phyloP scores from a whole-genome alignment of 2,888 invertebrate species.

The Limnephilus marmoratus region DNA sequence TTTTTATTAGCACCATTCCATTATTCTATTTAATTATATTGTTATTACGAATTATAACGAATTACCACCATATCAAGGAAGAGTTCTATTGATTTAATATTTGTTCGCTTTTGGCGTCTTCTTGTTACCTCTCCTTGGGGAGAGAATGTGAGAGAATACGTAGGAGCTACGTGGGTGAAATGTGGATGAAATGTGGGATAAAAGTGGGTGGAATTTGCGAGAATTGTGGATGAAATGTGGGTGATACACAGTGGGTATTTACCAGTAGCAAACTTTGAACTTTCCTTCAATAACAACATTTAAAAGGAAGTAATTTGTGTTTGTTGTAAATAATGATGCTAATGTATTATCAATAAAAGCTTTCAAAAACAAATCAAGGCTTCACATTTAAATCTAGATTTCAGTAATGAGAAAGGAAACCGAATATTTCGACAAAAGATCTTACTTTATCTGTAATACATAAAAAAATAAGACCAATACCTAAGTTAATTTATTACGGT shows the following conservation, averaged over 20 bases:
- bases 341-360: no score
- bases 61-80: neutral
- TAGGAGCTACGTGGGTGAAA: neutral
- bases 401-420: no score
- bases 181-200: neutral
- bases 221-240: neutral
- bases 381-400: no score
- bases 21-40: neutral
- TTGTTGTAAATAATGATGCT: neutral
- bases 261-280: neutral
- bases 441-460: no score
- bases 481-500: no score
- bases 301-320: neutral
- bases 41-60: neutral
- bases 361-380: no score
- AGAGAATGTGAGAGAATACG: neutral
- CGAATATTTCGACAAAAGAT: no score
- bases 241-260: neutral
- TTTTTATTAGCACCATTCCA: neutral
- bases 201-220: neutral
- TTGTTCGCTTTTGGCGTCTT: neutral
- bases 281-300: neutral
- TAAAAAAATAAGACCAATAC: no score
- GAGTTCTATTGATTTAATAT: neutral
- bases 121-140: neutral